Conservation (phyloP, 2,888 invertebrate genomes). For the Muscina levida region DNA sequence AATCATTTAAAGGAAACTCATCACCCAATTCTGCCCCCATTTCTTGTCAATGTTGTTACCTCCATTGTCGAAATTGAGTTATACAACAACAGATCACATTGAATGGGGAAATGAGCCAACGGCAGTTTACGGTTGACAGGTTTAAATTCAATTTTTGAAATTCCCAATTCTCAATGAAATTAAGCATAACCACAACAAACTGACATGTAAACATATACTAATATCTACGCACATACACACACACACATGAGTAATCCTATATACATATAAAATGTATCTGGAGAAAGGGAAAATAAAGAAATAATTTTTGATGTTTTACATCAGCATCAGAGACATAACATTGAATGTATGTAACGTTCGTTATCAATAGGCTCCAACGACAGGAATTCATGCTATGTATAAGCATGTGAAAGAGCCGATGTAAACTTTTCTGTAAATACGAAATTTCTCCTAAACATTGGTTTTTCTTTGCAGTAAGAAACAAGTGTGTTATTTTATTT, state of each 20-base stretch:
- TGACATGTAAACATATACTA: not conserved
- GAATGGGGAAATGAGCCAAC: not conserved
- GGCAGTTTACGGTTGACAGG: slow-evolving; percentile 22
- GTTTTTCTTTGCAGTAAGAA: too few relatives aligned
- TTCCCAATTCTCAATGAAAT: slow-evolving; percentile 37
- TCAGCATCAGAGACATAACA: not conserved
- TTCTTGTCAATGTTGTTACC: slow-evolving; percentile 7
- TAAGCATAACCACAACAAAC: slow-evolving; percentile 27
- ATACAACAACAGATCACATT: slow-evolving; percentile 4
- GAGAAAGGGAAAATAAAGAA: not conserved
- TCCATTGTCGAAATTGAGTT: slow-evolving; percentile 27
- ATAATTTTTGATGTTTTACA: not conserved
- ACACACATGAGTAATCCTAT: not conserved
- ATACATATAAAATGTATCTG: not conserved
- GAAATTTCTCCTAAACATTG: too few relatives aligned
- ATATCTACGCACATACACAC: not conserved
- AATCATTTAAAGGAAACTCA: slow-evolving; percentile 22
- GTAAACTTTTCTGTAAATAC: too few relatives aligned
- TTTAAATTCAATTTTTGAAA: slow-evolving; percentile 30
- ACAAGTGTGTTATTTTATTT: too few relatives aligned
- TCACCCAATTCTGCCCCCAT: too few relatives aligned
- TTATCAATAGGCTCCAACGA: too few relatives aligned
- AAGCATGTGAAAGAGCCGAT: too few relatives aligned
- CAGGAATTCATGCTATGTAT: too few relatives aligned
- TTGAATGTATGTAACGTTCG: too few relatives aligned